phyloP scores from a whole-genome alignment of 2,113 vertebrate species.

The Rhinoderma darwinii region DNA sequence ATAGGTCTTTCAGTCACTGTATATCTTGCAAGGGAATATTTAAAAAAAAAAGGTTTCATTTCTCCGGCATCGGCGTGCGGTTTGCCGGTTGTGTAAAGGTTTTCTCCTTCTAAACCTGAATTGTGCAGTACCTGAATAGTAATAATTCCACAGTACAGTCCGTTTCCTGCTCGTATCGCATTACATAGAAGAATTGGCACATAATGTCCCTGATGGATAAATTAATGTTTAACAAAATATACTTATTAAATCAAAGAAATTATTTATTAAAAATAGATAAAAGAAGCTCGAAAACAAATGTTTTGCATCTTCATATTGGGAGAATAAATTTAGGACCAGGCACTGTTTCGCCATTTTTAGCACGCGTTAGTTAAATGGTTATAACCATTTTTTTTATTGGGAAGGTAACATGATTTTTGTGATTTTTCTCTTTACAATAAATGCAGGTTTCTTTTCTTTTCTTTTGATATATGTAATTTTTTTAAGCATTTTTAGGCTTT shows the following conservation, averaged over 20 bases:
- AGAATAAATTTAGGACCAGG: not conserved
- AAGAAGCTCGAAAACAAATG: not conserved
- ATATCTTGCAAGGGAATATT: not conserved
- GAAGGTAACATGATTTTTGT: too few relatives aligned
- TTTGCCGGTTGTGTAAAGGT: not conserved
- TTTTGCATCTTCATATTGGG: not conserved
- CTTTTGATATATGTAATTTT: too few relatives aligned
- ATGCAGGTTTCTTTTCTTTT: too few relatives aligned
- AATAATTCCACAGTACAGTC: not conserved
- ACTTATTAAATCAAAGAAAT: slow-evolving; percentile 6
- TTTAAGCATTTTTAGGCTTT: too few relatives aligned
- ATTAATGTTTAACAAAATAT: not conserved
- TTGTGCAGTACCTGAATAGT: not conserved
- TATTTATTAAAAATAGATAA: not conserved
- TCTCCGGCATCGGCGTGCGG: not conserved
- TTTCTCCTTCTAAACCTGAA: not conserved
- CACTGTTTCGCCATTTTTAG: too few relatives aligned
- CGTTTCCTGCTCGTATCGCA: not conserved
- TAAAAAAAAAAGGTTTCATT: not conserved
- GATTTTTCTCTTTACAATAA: too few relatives aligned
- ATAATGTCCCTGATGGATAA: not conserved
- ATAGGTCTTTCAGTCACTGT: not conserved
- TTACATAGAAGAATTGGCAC: not conserved
- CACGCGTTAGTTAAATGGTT: too few relatives aligned
- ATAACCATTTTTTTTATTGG: too few relatives aligned